A percentile compares a stretch with the other conserved stretches of the same genome.
These are phyloP conservation scores for Parnassius mnemosyne DNA, from an alignment of 2,888 invertebrate genomes.

Conservation along the genomic window DNA sequence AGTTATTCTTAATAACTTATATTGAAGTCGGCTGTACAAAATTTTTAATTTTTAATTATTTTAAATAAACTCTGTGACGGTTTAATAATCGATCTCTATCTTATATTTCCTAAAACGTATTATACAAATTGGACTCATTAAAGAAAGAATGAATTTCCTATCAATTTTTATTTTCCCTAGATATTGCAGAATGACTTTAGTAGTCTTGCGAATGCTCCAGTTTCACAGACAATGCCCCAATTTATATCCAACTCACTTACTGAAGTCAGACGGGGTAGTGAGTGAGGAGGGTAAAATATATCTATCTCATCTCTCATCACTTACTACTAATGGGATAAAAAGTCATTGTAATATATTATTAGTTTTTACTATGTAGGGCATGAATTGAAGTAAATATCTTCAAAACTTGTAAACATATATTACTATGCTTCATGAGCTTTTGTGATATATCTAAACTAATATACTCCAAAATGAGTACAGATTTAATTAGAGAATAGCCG, in stretches of 20 bases:
- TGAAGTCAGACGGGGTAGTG: conserved; percentile 62
- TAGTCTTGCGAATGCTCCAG: conserved; percentile 72
- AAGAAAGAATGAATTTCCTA: conserved; percentile 40
- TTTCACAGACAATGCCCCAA: conserved; percentile 80
- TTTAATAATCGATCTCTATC: conserved; percentile 58
- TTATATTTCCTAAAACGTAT: conserved; percentile 43
- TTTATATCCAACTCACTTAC: conserved; percentile 80
- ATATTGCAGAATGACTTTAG: conserved; percentile 64
- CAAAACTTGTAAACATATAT: too few relatives aligned
- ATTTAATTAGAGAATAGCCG: too few relatives aligned
- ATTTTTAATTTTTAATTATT: too few relatives aligned
- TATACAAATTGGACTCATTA: conserved; percentile 32
- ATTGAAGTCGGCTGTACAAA: too few relatives aligned
- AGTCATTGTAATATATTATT: conserved; percentile 18
- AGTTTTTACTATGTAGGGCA: conserved; percentile 9
- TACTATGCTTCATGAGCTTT: too few relatives aligned
- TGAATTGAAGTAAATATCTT: too few relatives aligned
- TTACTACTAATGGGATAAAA: conserved; percentile 23
- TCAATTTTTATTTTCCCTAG: conserved; percentile 47
- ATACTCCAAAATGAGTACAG: too few relatives aligned
- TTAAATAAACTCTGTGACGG: conserved; percentile 56
- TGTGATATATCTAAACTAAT: too few relatives aligned
- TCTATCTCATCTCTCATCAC: conserved; percentile 34
- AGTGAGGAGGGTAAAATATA: conserved; percentile 42
- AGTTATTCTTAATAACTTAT: too few relatives aligned